Evolutionary conservation across 2,888 invertebrate genomes (phyloP), one percentile per base, ranked within the genome.

Genomic region (Abscondita cerata): DNA sequence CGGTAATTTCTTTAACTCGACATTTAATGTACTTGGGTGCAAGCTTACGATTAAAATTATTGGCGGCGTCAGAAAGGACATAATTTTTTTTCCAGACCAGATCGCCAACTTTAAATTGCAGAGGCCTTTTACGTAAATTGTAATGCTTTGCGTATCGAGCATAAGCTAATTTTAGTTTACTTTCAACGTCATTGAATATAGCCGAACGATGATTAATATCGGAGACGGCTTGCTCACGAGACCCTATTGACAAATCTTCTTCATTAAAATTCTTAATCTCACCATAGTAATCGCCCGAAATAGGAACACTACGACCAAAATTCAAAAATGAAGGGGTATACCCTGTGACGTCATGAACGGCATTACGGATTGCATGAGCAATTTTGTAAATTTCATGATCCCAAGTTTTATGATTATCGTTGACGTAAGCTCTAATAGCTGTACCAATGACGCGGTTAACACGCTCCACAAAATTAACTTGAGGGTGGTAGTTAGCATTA

Each of bases 401-500:
- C 46, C 46, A 44, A 9, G 9, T 44, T 3, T 18, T 20, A 52
- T 72, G 71, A 19, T 69, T 60, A 12, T 59, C 58, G 1, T 20
- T 33, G 6, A 73, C 59, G 52, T 69, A 75, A 0, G 70, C 63
- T 9, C 54, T 11, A 12, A 70, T 33, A 44, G 67, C 66, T 16
- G 68, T 70, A 50, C 66, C 64, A 2, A 70, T 36, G 1, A 66
- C 59, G 3, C 46, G 3, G 13, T 44, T 44, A 18, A 13, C 19
- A 5, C 59, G 25, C 18, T 59, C 59, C 11, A 44, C 44, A 15
- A 46, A 46, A 34, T 60, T 59, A 1, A 16, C 58, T 16, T 59
- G 59, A 11, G 44, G 25, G n/a, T 48, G 58, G 12, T 60, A 59
- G 5, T 9, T 18, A 5, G 46, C 16, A n/a, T n/a, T n/a, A n/a